Conservation (phyloP, 2,888 invertebrate species). For the Adela reaumurella region DNA sequence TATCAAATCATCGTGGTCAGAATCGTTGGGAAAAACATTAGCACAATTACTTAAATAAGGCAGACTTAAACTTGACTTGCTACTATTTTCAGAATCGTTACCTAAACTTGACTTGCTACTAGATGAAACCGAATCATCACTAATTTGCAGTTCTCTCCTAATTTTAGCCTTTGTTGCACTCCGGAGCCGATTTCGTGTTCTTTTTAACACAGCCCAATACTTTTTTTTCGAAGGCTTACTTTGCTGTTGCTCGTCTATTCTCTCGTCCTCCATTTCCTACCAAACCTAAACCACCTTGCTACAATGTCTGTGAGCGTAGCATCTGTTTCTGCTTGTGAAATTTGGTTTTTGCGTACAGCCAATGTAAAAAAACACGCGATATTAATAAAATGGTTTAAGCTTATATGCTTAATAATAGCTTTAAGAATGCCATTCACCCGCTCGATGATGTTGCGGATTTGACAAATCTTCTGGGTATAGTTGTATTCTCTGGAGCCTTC, state of each 20-base stretch:
- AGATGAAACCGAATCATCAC: too few species aligned
- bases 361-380: neutral
- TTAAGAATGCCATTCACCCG: too few species aligned
- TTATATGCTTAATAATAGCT: neutral
- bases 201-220: too few species aligned
- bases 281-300: constrained; percentile 1
- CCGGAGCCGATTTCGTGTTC: too few species aligned
- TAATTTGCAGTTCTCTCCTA: too few species aligned
- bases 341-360: too few species aligned
- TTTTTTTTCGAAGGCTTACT: neutral
- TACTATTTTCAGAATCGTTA: neutral
- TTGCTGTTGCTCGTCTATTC: neutral
- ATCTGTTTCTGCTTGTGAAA: too few species aligned
- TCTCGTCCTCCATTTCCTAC: neutral
- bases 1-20: neutral
- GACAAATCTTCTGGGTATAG: too few species aligned
- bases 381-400: constrained; percentile 1
- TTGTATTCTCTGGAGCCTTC: too few species aligned
- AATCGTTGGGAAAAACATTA: neutral
- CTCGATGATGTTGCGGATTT: too few species aligned
- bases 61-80: neutral
- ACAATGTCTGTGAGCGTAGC: neutral
- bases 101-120: neutral
- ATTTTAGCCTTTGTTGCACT: too few species aligned
- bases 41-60: neutral